phyloP scores from a whole-genome alignment of 2,113 vertebrate species.

The Neoarius graeffei region DNA sequence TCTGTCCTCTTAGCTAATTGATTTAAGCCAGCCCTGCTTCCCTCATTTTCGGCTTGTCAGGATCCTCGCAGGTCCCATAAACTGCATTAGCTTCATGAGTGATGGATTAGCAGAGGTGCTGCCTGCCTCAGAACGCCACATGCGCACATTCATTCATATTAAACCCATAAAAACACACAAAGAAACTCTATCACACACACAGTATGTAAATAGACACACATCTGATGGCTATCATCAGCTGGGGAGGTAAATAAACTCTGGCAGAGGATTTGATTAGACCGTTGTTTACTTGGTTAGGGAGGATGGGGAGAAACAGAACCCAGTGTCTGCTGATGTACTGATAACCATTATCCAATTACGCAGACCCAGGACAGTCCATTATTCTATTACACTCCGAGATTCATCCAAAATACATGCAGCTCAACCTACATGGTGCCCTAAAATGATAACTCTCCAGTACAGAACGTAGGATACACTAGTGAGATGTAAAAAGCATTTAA shows the following conservation, averaged over 20 bases:
- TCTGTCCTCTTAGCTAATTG: constrained; percentile 77
- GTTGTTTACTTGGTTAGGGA: constrained; percentile 54
- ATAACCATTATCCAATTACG: constrained; percentile 74
- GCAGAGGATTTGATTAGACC: constrained; percentile 53
- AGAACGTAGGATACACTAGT: background rate
- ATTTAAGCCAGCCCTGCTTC: constrained; percentile 65
- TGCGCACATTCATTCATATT: background rate
- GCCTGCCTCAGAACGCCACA: constrained; percentile 37
- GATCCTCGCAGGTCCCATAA: constrained; percentile 61
- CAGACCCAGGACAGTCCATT: constrained; percentile 60
- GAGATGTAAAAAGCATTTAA: background rate
- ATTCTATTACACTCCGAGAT: constrained; percentile 63
- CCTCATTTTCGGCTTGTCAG: constrained; percentile 67
- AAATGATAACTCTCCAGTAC: constrained; percentile 4
- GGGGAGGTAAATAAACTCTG: constrained; percentile 38
- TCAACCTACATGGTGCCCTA: constrained; percentile 29
- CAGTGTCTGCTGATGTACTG: constrained; percentile 66
- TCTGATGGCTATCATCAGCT: constrained; percentile 17
- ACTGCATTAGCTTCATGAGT: constrained; percentile 64
- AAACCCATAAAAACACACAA: background rate
- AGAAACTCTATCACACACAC: background rate
- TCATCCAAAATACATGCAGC: constrained; percentile 51
- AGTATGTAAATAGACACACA: background rate
- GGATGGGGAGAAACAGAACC: constrained; percentile 58
- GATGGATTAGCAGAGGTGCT: constrained; percentile 58